Conservation (phyloP, 1,140 invertebrate genomes). For the Drosophila sucinea region DNA sequence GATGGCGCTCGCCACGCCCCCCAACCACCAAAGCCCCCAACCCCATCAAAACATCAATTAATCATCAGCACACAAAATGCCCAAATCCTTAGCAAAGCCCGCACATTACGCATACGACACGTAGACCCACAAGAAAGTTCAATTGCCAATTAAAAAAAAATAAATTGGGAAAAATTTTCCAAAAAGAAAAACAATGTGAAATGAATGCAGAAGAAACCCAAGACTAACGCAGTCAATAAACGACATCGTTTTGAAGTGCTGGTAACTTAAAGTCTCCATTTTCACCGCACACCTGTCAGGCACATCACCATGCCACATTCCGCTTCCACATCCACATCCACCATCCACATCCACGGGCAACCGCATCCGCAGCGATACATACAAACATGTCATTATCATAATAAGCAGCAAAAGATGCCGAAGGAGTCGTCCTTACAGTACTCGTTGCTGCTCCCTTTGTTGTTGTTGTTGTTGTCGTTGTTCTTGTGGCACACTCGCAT, state of each 20-base stretch:
- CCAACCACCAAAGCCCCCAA: not conserved
- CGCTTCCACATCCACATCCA: not conserved
- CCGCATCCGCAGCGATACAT: constrained; percentile 46
- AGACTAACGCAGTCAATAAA: constrained; percentile 72
- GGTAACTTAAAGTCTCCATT: constrained; percentile 59
- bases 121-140: constrained; percentile 54
- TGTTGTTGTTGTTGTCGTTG: constrained; percentile 34
- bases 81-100: constrained; percentile 67
- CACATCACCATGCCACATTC: constrained; percentile 1
- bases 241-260: constrained; percentile 62
- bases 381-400: constrained; percentile 80
- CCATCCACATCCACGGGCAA: constrained; percentile 11
- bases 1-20: constrained; percentile 40
- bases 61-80: constrained; percentile 67
- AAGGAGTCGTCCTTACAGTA: constrained; percentile 36
- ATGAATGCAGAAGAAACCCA: constrained; percentile 27
- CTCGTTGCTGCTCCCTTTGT: not conserved
- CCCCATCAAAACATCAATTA: constrained; percentile 56
- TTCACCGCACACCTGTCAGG: constrained; percentile 41
- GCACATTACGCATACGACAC: constrained; percentile 78
- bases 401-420: constrained; percentile 52
- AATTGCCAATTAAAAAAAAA: constrained; percentile 76
- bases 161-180: not conserved
- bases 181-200: not conserved
- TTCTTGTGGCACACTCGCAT: constrained; percentile 43